phyloP scores from a whole-genome alignment of 2,797 vertebrate species.

The Sarcoramphus papa region DNA sequence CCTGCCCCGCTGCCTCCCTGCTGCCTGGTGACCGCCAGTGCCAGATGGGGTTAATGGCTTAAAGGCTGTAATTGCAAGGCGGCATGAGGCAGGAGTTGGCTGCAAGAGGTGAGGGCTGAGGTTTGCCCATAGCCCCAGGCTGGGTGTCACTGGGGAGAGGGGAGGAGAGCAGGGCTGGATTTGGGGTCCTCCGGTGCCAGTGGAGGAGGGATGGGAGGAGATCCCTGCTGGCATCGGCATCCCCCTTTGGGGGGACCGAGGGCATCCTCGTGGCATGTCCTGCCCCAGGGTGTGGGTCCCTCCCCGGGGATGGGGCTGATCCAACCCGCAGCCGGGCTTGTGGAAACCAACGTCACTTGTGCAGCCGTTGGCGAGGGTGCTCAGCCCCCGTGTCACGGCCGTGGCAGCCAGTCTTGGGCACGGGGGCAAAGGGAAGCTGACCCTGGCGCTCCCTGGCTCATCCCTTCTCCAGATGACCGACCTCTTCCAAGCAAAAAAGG shows the following conservation, averaged over 20 bases:
- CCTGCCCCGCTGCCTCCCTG: background rate
- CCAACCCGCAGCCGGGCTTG: rapidly evolving
- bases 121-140: rapidly evolving
- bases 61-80: background rate
- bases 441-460: background rate
- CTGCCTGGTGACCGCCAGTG: background rate
- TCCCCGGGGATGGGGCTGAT: background rate
- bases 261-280: rapidly evolving
- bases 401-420: rapidly evolving
- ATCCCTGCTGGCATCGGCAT: background rate
- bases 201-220: background rate
- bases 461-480: background rate
- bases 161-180: background rate
- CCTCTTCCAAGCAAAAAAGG: background rate
- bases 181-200: background rate
- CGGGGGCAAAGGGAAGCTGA: background rate
- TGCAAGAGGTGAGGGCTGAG: background rate
- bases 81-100: background rate
- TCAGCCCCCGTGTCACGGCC: rapidly evolving
- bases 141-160: background rate
- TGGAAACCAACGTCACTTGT: rapidly evolving
- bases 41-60: background rate
- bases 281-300: rapidly evolving
- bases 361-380: background rate
- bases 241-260: rapidly evolving